Conservation (phyloP, 2,888 invertebrate genomes). For the Dorcus hopei region DNA sequence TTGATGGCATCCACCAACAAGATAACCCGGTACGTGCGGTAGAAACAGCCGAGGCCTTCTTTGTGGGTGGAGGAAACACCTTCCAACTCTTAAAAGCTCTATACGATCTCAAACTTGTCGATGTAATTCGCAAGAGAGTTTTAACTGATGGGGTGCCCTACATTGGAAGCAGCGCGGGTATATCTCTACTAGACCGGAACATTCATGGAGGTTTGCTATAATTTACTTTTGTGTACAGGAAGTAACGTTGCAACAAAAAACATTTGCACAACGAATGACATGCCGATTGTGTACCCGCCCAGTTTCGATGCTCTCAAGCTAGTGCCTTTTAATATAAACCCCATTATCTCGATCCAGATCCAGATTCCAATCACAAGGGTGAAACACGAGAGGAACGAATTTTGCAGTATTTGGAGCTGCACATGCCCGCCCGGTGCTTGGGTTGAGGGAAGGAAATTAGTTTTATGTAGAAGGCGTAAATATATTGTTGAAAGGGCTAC, state of each 20-base stretch:
- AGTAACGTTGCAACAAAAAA: constrained; percentile 78
- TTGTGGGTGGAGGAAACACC: constrained; percentile 80
- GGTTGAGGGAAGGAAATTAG: constrained; percentile 69
- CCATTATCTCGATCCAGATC: constrained; percentile 69
- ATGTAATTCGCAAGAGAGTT: constrained; percentile 61
- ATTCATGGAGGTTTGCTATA: neutral
- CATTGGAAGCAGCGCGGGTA: constrained; percentile 32
- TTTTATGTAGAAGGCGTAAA: constrained; percentile 59
- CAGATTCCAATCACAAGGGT: constrained; percentile 66
- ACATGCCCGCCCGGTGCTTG: constrained; percentile 61
- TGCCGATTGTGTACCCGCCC: constrained; percentile 81
- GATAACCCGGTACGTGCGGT: constrained; percentile 58
- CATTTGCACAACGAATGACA: constrained; percentile 83
- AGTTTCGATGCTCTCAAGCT: constrained; percentile 68
- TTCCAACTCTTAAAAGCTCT: constrained; percentile 69
- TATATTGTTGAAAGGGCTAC: constrained; percentile 60
- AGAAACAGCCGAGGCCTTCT: constrained; percentile 64
- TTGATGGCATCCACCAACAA: constrained; percentile 64
- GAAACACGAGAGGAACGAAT: constrained; percentile 77
- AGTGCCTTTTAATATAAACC: constrained; percentile 82
- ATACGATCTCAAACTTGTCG: constrained; percentile 65
- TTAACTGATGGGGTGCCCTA: constrained; percentile 47
- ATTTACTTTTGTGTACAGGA: constrained; percentile 24
- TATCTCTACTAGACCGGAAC: neutral
- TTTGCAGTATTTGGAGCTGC: constrained; percentile 63